These are phyloP conservation scores for Lycopodina hypogea DNA, from an alignment of 37 sponge, comb jelly and placozoan species.

Conservation along the genomic window DNA sequence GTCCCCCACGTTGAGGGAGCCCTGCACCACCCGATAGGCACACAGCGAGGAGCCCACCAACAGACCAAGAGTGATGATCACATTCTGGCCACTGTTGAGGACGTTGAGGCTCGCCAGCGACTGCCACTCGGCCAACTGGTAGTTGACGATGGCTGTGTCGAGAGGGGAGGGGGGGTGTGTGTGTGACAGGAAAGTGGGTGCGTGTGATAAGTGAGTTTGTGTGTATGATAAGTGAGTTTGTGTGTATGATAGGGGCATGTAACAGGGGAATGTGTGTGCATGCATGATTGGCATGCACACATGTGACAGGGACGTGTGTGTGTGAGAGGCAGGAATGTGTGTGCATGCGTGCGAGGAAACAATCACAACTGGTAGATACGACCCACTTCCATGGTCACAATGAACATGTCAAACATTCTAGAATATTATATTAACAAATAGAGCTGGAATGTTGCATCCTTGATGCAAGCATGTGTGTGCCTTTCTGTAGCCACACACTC, in stretches of 20 bases:
- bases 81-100: conserved; percentile 80
- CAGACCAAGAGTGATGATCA: conserved; percentile 79
- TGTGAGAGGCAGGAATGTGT: no score
- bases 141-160: conserved; percentile 51
- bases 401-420: no score
- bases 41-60: conserved; percentile 85
- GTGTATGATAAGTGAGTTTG: background rate
- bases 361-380: no score
- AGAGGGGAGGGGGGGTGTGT: background rate
- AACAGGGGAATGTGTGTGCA: background rate
- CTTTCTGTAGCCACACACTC: no score
- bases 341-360: no score
- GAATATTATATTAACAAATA: no score
- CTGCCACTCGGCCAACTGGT: conserved; percentile 82
- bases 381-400: no score
- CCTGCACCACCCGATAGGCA: conserved; percentile 85
- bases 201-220: no score
- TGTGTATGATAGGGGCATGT: background rate
- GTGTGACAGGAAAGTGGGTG: no score
- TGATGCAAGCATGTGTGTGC: no score
- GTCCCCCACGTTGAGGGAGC: conserved; percentile 85
- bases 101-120: conserved; percentile 68
- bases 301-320: background rate
- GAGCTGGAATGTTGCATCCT: no score
- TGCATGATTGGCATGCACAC: background rate